These are phyloP conservation scores for Rhaphigaster nebulosa DNA, from an alignment of 2,888 invertebrate genomes.

Conservation along the genomic window DNA sequence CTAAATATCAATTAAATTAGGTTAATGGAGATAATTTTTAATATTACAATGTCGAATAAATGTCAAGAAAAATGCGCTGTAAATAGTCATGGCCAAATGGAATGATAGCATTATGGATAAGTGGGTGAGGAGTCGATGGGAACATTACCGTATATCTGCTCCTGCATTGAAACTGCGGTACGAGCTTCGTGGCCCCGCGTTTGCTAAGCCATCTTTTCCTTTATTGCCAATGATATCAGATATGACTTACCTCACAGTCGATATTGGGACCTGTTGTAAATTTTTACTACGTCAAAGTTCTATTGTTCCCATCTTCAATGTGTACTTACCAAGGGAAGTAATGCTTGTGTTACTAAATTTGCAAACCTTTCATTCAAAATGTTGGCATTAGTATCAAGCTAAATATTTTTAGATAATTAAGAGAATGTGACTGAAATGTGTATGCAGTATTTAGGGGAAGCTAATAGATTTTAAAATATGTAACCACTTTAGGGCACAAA, in stretches of 20 bases:
- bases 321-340: background rate
- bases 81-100: background rate
- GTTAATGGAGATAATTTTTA: background rate
- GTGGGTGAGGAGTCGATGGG: background rate
- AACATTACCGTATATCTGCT: background rate
- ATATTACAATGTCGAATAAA: background rate
- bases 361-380: background rate
- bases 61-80: background rate
- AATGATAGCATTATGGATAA: background rate
- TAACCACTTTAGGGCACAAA: no score
- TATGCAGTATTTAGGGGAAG: no score
- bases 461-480: no score
- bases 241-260: background rate
- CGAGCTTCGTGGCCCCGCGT: background rate
- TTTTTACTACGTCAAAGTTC: background rate
- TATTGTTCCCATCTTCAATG: background rate
- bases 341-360: background rate
- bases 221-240: slow-evolving; percentile 8
- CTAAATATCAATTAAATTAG: no score
- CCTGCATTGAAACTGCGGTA: background rate
- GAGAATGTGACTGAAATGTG: no score
- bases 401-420: no score
- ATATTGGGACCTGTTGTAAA: background rate
- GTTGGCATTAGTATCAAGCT: no score
- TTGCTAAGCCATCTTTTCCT: background rate